Evolutionary conservation across 2,113 vertebrate species (phyloP).

Genomic region (Megaceryle maxima): DNA sequence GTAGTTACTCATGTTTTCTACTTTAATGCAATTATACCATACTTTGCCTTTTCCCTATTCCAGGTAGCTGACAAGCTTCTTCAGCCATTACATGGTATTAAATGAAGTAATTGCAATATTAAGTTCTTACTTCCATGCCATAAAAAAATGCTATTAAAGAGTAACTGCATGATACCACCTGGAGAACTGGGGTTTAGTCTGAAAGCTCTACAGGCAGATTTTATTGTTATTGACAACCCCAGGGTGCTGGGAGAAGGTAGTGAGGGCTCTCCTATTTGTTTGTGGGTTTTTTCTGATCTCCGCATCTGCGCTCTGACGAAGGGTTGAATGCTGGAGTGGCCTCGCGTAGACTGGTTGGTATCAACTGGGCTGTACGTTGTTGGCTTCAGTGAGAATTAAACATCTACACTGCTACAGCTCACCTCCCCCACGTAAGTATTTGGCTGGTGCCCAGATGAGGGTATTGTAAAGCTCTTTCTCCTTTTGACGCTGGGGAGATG

Average conservation of each 20-base stretch:
- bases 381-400: background rate
- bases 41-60: background rate
- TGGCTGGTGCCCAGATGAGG: background rate
- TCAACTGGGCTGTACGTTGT: rapidly evolving
- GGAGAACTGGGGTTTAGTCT: background rate
- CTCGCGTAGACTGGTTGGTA: rapidly evolving
- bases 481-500: background rate
- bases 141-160: constrained; percentile 17
- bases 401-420: rapidly evolving
- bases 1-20: constrained; percentile 21
- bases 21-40: constrained; percentile 40
- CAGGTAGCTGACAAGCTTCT: constrained; percentile 13
- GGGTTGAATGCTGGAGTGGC: background rate
- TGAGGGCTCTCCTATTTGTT: background rate
- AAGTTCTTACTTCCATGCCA: background rate
- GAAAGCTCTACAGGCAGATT: background rate
- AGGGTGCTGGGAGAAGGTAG: background rate
- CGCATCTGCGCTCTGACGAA: background rate
- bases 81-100: constrained; percentile 36
- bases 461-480: background rate
- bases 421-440: rapidly evolving
- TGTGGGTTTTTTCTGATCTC: background rate
- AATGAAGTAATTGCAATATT: constrained; percentile 52
- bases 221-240: background rate
- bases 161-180: background rate